Percentiles rank a stretch among this genome's conserved stretches.
Conservation (phyloP, 1,140 invertebrate species). For the Cataglyphis hispanica region DNA sequence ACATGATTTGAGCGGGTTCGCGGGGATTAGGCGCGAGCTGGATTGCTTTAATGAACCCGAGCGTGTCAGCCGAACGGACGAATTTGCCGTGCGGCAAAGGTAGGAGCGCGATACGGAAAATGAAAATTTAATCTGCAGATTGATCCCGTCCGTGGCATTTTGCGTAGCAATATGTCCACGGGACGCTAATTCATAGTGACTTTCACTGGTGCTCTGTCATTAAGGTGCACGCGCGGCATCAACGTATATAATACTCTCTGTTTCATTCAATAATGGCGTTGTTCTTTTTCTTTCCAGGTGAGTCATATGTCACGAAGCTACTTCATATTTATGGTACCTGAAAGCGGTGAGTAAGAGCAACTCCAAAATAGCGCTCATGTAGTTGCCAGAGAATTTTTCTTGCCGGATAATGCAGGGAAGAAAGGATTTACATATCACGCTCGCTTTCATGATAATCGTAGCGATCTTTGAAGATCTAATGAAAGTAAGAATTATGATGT, state of each 20-base stretch:
- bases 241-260: neutral
- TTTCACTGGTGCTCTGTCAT: conserved; percentile 62
- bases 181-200: conserved; percentile 70
- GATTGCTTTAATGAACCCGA: conserved; percentile 80
- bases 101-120: conserved; percentile 72
- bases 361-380: neutral
- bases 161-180: conserved; percentile 65
- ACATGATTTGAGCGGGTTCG: conserved; percentile 80
- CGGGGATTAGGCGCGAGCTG: conserved; percentile 79
- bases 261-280: conserved; percentile 7
- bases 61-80: conserved; percentile 64
- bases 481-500: conserved; percentile 15
- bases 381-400: neutral
- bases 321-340: conserved; percentile 44
- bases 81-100: conserved; percentile 73
- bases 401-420: neutral
- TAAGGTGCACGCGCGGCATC: neutral
- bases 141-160: conserved; percentile 71
- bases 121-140: conserved; percentile 78
- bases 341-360: conserved; percentile 43
- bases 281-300: conserved; percentile 54
- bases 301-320: conserved; percentile 49
- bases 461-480: neutral
- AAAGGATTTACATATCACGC: neutral
- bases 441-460: neutral